Base-by-base conservation (phyloP, 2,113 vertebrate species). In the Dromiciops gliroides region DNA sequence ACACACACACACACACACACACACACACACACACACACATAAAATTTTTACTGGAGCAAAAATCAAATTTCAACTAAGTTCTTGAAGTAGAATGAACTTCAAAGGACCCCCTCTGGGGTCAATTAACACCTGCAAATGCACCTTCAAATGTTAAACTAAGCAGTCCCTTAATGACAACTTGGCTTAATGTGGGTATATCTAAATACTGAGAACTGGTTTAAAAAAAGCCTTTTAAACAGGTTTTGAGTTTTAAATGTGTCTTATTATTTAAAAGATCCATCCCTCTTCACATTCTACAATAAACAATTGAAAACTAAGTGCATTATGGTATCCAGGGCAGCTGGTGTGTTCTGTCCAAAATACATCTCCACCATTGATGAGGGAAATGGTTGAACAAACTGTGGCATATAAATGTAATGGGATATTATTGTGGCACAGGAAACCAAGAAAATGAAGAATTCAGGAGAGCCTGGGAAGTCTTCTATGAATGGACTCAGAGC, bases 71-170 rank as follows among this genome's bases (percentile, higher is more conserved):
- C 94, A 97, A 95, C 90, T 94, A 94, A 6, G 48, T 91, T 96
- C 96, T 75, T 90, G 92, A 95, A 95, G 91, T 56, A 91, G 47
- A 83, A 83, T 88, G 53, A 96, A 94, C 90, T 95, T 97, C 60
- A 95, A 95, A 97, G 67, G 89, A 91, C 83, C 48, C 96, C 90
- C 90, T 97, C 22, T 92, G 92, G 95, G 96, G 94, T 97, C 97
- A 96, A 53, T 97, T 95, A 97, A 95, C 50, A 95, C n/a, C 50
- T 94, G 91, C 3, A 22, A n/a, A 89, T 92, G 7, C 67, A 83
- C 91, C 51, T 88, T 95, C 24, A 83, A 95, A 89, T 92, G 24
- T 92, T 94, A 92, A 90, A 95, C 48, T 49, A 22, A 91, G 14
- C 48, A 50, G 44, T 37, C 94, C 28, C n/a, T 96, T 94, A 91